Conservation (phyloP, 1,140 invertebrate genomes). For the Centruroides vittatus region DNA sequence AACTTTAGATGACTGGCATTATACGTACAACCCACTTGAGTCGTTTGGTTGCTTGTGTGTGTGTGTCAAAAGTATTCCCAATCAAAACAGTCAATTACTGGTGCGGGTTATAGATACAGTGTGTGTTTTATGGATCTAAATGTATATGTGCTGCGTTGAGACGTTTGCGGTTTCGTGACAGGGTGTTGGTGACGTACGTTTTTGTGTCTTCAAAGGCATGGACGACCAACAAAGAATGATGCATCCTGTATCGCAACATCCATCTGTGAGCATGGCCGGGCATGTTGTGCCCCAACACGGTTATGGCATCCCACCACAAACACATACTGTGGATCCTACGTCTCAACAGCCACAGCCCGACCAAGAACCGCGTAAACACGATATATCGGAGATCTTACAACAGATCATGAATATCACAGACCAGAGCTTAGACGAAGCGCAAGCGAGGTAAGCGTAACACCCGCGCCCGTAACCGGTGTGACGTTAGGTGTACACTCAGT, state of each 20-base stretch:
- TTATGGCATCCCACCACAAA: constrained; percentile 13
- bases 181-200: neutral
- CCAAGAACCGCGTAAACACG: constrained; percentile 31
- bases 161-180: neutral
- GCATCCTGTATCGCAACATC: constrained; percentile 33
- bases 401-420: constrained; percentile 98
- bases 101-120: no score
- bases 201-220: constrained; percentile 16
- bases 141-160: no score
- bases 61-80: constrained; percentile 21
- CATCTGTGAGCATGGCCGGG: constrained; percentile 29
- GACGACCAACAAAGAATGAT: constrained; percentile 31
- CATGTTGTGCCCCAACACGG: constrained; percentile 28
- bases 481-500: no score
- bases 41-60: constrained; percentile 17
- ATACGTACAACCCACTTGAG: constrained; percentile 21
- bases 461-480: no score
- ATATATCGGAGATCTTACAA: constrained; percentile 51
- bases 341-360: constrained; percentile 27
- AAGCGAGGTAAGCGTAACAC: constrained; percentile 53
- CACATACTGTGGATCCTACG: constrained; percentile 6
- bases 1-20: constrained; percentile 27
- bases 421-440: constrained; percentile 93
- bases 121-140: no score
- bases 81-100: constrained; percentile 19